Evolutionary conservation across 2,888 invertebrate genomes (phyloP).

Genomic region (Trissonchulus sp.): DNA sequence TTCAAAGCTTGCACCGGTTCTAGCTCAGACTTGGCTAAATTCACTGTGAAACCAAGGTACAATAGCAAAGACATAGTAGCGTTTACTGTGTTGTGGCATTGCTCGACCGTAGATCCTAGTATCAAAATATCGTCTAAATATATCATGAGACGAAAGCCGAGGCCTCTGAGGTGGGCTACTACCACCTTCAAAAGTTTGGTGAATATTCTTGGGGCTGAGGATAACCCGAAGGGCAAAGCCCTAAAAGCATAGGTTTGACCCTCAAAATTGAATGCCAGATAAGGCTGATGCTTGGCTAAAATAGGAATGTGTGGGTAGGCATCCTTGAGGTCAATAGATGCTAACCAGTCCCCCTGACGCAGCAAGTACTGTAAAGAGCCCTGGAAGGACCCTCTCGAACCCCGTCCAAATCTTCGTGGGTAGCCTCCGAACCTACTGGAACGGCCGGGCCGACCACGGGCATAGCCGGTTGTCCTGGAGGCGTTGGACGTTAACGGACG

Average conservation of each 20-base stretch:
- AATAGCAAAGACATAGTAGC: not conserved
- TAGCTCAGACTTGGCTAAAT: not conserved
- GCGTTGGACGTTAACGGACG: too few species aligned
- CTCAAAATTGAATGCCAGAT: not conserved
- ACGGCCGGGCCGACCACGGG: too few species aligned
- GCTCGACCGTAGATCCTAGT: not conserved
- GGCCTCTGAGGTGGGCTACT: not conserved
- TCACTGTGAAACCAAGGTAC: not conserved
- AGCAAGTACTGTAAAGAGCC: too few species aligned
- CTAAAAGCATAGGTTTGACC: not conserved
- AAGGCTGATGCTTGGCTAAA: not conserved
- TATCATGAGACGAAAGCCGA: slow-evolving; percentile 7
- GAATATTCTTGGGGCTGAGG: not conserved
- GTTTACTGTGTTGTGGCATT: not conserved
- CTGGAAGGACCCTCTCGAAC: too few species aligned
- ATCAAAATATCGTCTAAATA: slow-evolving; percentile 19
- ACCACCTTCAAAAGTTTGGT: slow-evolving; percentile 6
- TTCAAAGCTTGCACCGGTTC: not conserved
- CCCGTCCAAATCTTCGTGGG: too few species aligned
- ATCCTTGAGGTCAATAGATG: not conserved
- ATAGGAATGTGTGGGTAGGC: slow-evolving; percentile 10
- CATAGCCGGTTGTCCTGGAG: too few species aligned
- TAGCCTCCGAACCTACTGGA: too few species aligned
- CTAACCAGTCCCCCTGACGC: not conserved
- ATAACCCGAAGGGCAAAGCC: slow-evolving; percentile 10